Percentiles rank a stretch among this genome's conserved stretches.
Evolutionary conservation across 2,888 invertebrate species (phyloP).

Genomic region (Drosophila formosana): DNA sequence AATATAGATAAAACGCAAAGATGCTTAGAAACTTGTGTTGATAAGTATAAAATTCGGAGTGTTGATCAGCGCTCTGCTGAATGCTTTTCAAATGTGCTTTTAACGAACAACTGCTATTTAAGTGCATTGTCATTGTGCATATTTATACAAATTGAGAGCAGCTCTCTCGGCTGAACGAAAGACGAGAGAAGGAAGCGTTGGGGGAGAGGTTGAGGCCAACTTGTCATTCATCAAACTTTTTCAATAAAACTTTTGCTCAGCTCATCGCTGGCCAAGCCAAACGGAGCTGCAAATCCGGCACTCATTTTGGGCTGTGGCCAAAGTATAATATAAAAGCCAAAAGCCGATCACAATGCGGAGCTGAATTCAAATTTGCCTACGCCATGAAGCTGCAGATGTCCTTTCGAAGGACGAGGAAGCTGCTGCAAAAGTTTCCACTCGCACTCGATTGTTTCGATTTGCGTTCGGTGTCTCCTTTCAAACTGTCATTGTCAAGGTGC

Average conservation of each 20-base stretch:
- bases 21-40: too few species aligned
- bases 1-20: too few species aligned
- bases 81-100: not conserved
- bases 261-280: slow-evolving; percentile 36
- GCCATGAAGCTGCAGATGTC: slow-evolving; percentile 6
- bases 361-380: slow-evolving; percentile 41
- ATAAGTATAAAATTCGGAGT: not conserved
- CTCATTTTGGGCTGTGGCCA: slow-evolving; percentile 29
- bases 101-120: slow-evolving; percentile 13
- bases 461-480: slow-evolving; percentile 22
- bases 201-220: slow-evolving; percentile 34
- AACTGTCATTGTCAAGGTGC: slow-evolving; percentile 48
- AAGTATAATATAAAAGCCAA: slow-evolving; percentile 11
- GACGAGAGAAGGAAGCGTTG: not conserved
- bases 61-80: not conserved
- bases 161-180: not conserved
- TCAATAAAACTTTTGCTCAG: slow-evolving; percentile 75
- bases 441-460: slow-evolving; percentile 41
- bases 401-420: slow-evolving; percentile 13
- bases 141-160: slow-evolving; percentile 5
- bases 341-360: slow-evolving; percentile 32
- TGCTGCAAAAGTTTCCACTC: slow-evolving; percentile 38
- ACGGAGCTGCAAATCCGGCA: slow-evolving; percentile 58
- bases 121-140: slow-evolving; percentile 32
- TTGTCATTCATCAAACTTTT: slow-evolving; percentile 78